Evolutionary conservation across 1,140 invertebrate species (phyloP).

Genomic region (Phocides pigmalion): DNA sequence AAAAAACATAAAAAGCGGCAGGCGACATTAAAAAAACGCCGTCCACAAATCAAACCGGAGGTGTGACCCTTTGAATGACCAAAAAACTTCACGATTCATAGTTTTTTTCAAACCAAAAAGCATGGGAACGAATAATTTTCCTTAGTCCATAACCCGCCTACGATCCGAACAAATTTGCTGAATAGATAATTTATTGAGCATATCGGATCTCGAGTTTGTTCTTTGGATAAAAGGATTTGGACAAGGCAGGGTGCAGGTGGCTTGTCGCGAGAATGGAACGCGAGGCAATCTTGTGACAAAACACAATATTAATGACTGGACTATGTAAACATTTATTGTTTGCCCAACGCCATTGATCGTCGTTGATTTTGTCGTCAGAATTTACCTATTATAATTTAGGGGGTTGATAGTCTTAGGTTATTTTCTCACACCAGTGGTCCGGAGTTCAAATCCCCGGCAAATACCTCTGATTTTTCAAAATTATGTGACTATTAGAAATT

Average conservation of each 20-base stretch:
- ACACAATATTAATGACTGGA: constrained; percentile 61
- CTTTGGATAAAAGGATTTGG: constrained; percentile 44
- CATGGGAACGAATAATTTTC: constrained; percentile 47
- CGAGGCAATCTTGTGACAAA: constrained; percentile 20
- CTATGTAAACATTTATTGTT: constrained; percentile 71
- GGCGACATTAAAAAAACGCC: constrained; percentile 1
- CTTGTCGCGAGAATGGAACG: constrained; percentile 43
- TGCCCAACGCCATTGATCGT: constrained; percentile 18
- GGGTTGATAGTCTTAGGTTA: too few relatives aligned
- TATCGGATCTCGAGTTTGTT: constrained; percentile 48
- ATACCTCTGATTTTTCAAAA: too few relatives aligned
- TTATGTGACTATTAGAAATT: too few relatives aligned
- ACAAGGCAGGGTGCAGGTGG: constrained; percentile 44
- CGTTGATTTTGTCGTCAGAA: too few relatives aligned
- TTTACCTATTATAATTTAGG: too few relatives aligned
- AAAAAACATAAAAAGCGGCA: background rate
- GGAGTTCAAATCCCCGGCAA: too few relatives aligned
- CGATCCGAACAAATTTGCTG: constrained; percentile 65
- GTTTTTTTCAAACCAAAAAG: constrained; percentile 20
- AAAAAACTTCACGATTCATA: constrained; percentile 38
- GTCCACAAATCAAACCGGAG: constrained; percentile 25
- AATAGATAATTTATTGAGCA: constrained; percentile 73
- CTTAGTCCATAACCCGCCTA: constrained; percentile 65
- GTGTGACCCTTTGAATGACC: constrained; percentile 39
- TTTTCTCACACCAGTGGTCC: too few relatives aligned